These are phyloP conservation scores for Typhlichthys subterraneus DNA, from an alignment of 2,797 vertebrate species.

Conservation along the genomic window DNA sequence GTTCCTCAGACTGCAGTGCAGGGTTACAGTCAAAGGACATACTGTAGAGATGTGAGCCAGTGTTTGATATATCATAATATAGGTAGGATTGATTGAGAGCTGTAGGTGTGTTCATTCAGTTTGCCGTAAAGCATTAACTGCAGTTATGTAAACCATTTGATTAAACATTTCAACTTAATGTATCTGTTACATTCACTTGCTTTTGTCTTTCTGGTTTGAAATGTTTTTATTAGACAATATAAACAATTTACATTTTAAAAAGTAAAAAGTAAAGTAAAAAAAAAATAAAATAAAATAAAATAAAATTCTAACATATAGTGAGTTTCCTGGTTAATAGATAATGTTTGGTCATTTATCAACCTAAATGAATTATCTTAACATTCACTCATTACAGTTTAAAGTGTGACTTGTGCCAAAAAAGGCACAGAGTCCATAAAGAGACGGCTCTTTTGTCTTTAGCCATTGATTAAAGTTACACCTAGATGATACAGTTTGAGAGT, in stretches of 20 bases:
- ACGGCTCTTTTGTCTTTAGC: too few species aligned
- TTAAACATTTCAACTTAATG: constrained; percentile 29
- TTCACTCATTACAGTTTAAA: constrained; percentile 41
- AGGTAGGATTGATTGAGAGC: constrained; percentile 14
- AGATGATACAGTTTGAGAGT: too few species aligned
- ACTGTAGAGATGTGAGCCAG: constrained; percentile 11
- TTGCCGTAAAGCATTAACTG: constrained; percentile 41
- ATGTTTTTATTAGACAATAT: background rate
- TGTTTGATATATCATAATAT: constrained; percentile 20
- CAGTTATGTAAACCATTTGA: constrained; percentile 30
- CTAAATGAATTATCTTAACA: too few species aligned
- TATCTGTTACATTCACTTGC: too few species aligned
- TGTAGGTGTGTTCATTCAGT: constrained; percentile 49
- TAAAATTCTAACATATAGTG: background rate
- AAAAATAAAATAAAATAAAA: background rate
- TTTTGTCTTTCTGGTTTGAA: too few species aligned
- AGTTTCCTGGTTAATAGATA: too few species aligned
- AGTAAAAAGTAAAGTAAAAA: background rate
- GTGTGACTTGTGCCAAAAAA: too few species aligned
- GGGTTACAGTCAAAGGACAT: constrained; percentile 35
- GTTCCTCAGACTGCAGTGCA: constrained; percentile 62
- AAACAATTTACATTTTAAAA: too few species aligned
- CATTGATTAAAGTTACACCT: too few species aligned
- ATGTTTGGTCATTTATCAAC: too few species aligned
- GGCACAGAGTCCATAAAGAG: too few species aligned